Base-by-base conservation (phyloP, 2,797 vertebrate species). In the Arnoldichthys spilopterus region DNA sequence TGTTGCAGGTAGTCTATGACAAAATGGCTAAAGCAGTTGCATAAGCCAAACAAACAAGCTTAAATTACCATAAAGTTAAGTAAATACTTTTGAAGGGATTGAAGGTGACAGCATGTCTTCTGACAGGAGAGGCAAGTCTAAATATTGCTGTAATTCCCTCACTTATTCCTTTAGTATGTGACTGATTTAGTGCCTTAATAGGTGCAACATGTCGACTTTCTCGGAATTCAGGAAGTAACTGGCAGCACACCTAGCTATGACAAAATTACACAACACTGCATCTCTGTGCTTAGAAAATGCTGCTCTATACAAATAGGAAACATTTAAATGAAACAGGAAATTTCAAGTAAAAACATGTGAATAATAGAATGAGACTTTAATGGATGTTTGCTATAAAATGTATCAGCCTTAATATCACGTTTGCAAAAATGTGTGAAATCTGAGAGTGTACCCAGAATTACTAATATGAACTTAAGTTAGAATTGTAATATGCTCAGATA, bases 161-260 rank as follows among this genome's bases (percentile, higher is more conserved):
- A 71, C 69, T 76, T 61, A 12, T 24, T 22, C 20, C 47, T 61
- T 9, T 47, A 80, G 51, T 37, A 34, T 40, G 74, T 78, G 30
- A 76, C 56, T 18, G 67, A 81, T 78, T 84, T 67, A 49, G 63
- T 63, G 59, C 28, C 54, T 74, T 61, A 18, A 73, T 62, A 63
- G 53, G 30, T 34, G 40, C 49, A 68, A 30, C 45, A 74, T 59
- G 66, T 74, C 49, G 49, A 37, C 24, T 72, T 74, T 54, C 59
- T 30, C 43, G 54, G 75, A 81, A 76, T 53, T 59, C 37, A 68
- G 61, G 54, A 66, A 67, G 45, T 30, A 18, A 15, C 64, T 74
- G 75, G 70, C 54, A 72, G 56, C 18, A 70, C 56, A 76, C 15
- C 73, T 34, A 63, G 16, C 8, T 26, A 63, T 64, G 37, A 28